Evolutionary conservation across 2,888 invertebrate species (phyloP).

Genomic region (Yponomeuta evonymella): DNA sequence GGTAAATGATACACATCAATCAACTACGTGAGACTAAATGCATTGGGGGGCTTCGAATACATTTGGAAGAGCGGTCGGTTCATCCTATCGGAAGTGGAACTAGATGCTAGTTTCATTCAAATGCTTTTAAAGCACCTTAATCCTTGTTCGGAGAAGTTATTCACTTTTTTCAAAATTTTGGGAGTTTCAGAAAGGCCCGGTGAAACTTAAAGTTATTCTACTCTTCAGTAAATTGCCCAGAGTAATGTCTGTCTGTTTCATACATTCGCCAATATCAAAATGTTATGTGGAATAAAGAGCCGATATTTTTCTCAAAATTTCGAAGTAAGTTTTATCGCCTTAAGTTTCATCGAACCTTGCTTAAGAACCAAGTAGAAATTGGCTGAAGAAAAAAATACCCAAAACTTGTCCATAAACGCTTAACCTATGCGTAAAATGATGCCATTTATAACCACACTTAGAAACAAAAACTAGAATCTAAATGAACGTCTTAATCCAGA

Average conservation of each 20-base stretch:
- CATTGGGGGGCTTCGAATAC: slow-evolving; percentile 28
- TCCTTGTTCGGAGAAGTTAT: not conserved
- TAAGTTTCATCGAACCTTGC: too few species aligned
- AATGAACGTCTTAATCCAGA: slow-evolving; percentile 18
- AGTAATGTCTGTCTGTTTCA: too few species aligned
- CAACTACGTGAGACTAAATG: slow-evolving; percentile 50
- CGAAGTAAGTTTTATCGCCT: not conserved
- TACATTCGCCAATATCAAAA: too few species aligned
- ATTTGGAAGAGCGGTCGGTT: slow-evolving; percentile 3
- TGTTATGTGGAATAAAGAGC: too few species aligned
- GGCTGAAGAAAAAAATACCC: too few species aligned
- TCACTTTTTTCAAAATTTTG: not conserved
- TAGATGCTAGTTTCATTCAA: not conserved
- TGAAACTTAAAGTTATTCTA: too few species aligned
- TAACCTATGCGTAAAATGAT: too few species aligned
- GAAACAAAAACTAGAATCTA: slow-evolving; percentile 25
- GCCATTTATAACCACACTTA: not conserved
- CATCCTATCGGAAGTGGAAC: not conserved
- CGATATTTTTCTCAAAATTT: not conserved
- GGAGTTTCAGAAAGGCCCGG: too few species aligned
- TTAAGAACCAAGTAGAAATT: too few species aligned
- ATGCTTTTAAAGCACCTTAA: not conserved
- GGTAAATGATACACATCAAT: slow-evolving; percentile 61
- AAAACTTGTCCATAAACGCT: too few species aligned
- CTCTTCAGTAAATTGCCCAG: too few species aligned